Percentiles rank a stretch among this genome's conserved stretches.
Evolutionary conservation across 2,888 invertebrate species (phyloP).

Genomic region (Sminthurides aquaticus): DNA sequence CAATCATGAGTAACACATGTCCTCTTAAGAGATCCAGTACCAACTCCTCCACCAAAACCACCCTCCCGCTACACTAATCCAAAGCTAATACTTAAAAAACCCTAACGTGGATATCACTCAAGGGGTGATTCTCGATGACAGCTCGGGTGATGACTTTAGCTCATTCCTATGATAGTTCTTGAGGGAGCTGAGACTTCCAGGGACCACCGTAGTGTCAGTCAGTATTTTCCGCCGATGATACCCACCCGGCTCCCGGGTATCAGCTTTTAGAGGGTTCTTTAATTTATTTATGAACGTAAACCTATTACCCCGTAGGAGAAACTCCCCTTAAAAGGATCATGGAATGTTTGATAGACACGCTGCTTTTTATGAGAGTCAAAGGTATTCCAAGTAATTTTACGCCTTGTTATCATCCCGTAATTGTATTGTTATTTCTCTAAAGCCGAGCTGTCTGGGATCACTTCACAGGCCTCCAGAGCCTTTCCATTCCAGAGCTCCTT

Average conservation of each 20-base stretch:
- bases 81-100: background rate
- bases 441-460: background rate
- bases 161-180: background rate
- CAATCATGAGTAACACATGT: conserved; percentile 22
- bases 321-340: background rate
- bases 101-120: background rate
- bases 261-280: background rate
- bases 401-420: background rate
- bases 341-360: background rate
- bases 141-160: background rate
- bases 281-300: background rate
- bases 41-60: too few relatives aligned
- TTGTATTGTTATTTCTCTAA: background rate
- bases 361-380: background rate
- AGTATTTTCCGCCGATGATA: background rate
- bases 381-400: background rate
- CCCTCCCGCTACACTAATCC: too few relatives aligned
- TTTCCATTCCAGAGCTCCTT: too few relatives aligned
- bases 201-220: background rate
- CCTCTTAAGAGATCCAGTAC: background rate
- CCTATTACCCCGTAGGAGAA: background rate
- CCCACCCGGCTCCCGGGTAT: background rate
- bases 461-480: background rate
- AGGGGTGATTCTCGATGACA: background rate
- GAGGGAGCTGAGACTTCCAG: background rate